Percentiles rank a stretch among this genome's conserved stretches.
Conservation (phyloP, 2,888 invertebrate genomes). For the Drosophila basisetae region DNA sequence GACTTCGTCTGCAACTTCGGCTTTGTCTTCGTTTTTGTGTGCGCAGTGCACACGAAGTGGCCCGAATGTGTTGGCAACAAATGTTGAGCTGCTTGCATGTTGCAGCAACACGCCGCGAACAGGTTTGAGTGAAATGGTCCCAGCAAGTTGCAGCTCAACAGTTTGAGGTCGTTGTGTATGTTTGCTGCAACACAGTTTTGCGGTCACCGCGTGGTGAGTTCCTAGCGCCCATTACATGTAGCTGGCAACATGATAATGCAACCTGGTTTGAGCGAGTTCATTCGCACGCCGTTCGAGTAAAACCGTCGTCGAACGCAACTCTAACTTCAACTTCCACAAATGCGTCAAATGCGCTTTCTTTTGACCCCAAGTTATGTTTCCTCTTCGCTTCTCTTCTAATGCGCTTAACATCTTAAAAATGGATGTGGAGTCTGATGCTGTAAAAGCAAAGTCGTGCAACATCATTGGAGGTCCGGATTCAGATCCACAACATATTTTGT, state of each 20-base stretch:
- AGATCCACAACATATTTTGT: slow-evolving; percentile 42
- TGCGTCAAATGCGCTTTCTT: slow-evolving; percentile 44
- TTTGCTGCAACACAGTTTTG: slow-evolving; percentile 20
- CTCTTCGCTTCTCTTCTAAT: slow-evolving; percentile 39
- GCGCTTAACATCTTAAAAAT: slow-evolving; percentile 67
- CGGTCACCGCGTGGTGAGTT: slow-evolving; percentile 25
- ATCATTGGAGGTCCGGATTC: slow-evolving; percentile 47
- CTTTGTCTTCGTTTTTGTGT: slow-evolving; percentile 26
- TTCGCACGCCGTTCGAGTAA: background rate
- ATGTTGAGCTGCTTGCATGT: slow-evolving; percentile 11
- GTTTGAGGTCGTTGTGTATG: background rate
- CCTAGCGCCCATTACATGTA: slow-evolving; percentile 19
- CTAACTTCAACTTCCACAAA: background rate
- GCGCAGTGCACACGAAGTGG: slow-evolving; percentile 49
- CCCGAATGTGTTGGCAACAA: slow-evolving; percentile 36
- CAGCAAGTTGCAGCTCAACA: slow-evolving; percentile 31
- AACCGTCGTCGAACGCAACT: slow-evolving; percentile 13
- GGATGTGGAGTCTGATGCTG: slow-evolving; percentile 6
- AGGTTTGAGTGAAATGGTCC: slow-evolving; percentile 26
- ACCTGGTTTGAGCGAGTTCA: slow-evolving; percentile 36
- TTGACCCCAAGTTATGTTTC: slow-evolving; percentile 15
- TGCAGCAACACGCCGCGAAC: slow-evolving; percentile 25
- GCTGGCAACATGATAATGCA: slow-evolving; percentile 44
- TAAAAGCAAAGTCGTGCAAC: slow-evolving; percentile 16
- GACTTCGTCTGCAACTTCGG: slow-evolving; percentile 21